phyloP scores from a whole-genome alignment of 2,888 invertebrate species.

The Bellardia pandia region DNA sequence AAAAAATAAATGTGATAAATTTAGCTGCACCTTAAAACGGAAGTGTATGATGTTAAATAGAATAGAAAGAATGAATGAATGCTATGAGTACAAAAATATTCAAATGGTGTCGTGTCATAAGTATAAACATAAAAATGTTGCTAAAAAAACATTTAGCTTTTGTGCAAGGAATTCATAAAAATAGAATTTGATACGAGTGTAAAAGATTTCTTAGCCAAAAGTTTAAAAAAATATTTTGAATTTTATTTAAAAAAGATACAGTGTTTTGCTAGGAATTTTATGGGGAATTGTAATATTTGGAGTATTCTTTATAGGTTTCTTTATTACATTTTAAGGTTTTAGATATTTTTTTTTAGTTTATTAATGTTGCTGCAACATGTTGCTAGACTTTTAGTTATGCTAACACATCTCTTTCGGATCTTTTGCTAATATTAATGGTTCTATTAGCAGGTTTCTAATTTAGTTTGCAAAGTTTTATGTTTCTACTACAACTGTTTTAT shows the following conservation, averaged over 20 bases:
- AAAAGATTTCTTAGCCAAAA: not conserved
- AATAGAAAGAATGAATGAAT: not conserved
- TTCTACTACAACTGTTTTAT: no score
- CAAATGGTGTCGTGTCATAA: slow-evolving; percentile 56
- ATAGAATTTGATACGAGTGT: not conserved
- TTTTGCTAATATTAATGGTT: no score
- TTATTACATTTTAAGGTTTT: not conserved
- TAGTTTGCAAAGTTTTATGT: no score
- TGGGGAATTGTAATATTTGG: not conserved
- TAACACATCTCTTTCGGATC: no score
- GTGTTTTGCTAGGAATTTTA: not conserved
- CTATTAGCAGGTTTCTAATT: no score
- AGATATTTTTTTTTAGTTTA: no score
- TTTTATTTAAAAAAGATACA: not conserved
- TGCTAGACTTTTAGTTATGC: not conserved
- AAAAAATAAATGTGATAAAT: slow-evolving; percentile 3
- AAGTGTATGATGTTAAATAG: slow-evolving; percentile 29
- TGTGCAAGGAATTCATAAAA: slow-evolving; percentile 17
- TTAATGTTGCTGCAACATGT: not conserved
- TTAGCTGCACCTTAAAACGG: slow-evolving; percentile 55
- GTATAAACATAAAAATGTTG: slow-evolving; percentile 18
- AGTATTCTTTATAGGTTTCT: not conserved
- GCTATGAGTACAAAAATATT: slow-evolving; percentile 8
- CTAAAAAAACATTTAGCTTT: slow-evolving; percentile 23
- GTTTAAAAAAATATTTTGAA: not conserved